Base-by-base conservation (phyloP, 2,113 vertebrate species). In the Neomonachus schauinslandi region DNA sequence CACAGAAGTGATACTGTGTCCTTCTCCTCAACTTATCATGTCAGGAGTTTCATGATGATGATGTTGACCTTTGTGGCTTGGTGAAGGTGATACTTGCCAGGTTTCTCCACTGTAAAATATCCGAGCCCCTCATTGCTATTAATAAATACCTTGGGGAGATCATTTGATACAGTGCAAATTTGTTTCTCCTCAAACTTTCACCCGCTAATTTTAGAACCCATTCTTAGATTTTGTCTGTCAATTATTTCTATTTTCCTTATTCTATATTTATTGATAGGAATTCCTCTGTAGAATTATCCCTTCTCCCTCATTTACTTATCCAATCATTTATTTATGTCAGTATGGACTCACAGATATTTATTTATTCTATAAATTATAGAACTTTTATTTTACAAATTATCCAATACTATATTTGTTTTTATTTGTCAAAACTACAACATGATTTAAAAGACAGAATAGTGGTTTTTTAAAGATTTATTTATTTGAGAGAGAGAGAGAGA, bases 391-490 rank as follows among this genome's bases (percentile, higher is more conserved):
- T 49, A 76, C 14, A 28, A 49, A 49, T 76, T 49, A 92, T 36
- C 31, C 7, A 89, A 22, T 76, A 69, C 26, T 61, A 69, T 61
- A 81, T 89, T 91, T 95, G 33, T 86, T 88, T 69, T 67, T 83
- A 21, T 59, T 85, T n/a, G 18, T 86, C 46, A 92, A 90, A 65
- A 65, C 26, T 87, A n/a, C 42, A 61, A 39, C 10, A 65, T 53
- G 53, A 89, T 72, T 94, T 94, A 89, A 96, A 88, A 42, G 69
- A 31, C 74, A 87, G 84, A 82, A 22, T 28, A 49, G 42, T 55
- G 81, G 93, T 79, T 42, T 69, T n/a, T 4, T 1, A 7, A 33
- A 65, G n/a, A 63, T 63, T 63, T 69, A 36, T 36, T 3, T 69
- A 69, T 69, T 69, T 36, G n/a, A 36, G 67, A 69, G 67, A 69